Conservation (phyloP, 1,140 invertebrate genomes). For the Drosophila cardini region DNA sequence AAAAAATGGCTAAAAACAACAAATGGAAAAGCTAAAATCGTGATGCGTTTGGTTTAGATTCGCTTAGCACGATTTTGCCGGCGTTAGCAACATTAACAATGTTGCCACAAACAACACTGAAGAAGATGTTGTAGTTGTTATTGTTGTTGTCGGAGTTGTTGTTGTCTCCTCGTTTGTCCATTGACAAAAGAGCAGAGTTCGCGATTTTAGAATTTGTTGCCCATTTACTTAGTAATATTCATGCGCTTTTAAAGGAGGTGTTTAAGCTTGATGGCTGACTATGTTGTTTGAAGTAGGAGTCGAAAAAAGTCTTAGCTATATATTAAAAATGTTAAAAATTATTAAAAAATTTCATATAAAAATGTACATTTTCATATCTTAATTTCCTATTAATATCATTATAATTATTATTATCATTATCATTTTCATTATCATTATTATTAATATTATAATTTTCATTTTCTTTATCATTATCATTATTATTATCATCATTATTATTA, state of each 20-base stretch:
- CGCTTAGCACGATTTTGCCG: constrained; percentile 65
- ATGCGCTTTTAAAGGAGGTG: constrained; percentile 10
- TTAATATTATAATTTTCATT: no score
- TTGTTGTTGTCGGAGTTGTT: neutral
- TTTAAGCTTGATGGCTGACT: neutral
- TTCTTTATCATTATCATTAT: no score
- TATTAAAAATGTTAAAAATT: no score
- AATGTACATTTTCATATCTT: no score
- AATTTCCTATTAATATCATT: no score
- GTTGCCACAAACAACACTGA: constrained; percentile 40
- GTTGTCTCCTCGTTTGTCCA: constrained; percentile 25
- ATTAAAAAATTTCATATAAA: no score
- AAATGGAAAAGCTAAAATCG: constrained; percentile 52
- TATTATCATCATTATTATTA: no score
- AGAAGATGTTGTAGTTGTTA: constrained; percentile 18
- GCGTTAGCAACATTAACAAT: constrained; percentile 65
- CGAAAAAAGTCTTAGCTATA: neutral
- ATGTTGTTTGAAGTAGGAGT: neutral
- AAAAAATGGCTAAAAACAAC: constrained; percentile 32
- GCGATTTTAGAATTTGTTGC: constrained; percentile 46
- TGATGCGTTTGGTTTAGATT: constrained; percentile 80
- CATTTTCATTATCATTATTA: no score
- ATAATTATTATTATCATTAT: no score
- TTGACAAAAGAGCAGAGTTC: constrained; percentile 58
- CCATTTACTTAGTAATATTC: constrained; percentile 41